Evolutionary conservation across 2,113 vertebrate genomes (phyloP).

Genomic region (Protobothrops mucrosquamatus): DNA sequence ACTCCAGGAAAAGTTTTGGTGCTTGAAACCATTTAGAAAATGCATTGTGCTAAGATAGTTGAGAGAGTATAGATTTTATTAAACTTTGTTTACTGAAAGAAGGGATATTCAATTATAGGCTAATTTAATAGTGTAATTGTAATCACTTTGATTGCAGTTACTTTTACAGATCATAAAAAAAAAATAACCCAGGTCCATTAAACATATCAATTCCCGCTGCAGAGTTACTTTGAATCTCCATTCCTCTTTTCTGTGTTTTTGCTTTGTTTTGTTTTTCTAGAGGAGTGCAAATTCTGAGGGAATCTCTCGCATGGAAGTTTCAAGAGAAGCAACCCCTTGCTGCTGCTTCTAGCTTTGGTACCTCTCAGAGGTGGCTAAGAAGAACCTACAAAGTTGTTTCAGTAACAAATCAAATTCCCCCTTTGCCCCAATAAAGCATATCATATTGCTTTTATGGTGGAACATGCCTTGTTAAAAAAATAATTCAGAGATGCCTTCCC

Average conservation of each 20-base stretch:
- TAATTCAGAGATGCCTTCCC: not conserved
- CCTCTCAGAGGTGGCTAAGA: not conserved
- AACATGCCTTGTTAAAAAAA: not conserved
- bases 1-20: not conserved
- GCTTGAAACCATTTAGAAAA: not conserved
- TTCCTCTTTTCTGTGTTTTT: constrained; percentile 4
- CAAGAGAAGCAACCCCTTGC: not conserved
- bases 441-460: not conserved
- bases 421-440: not conserved
- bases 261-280: not conserved
- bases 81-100: constrained; percentile 53
- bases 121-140: constrained; percentile 60
- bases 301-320: not conserved
- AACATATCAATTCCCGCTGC: not conserved
- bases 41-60: constrained; percentile 1
- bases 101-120: constrained; percentile 52
- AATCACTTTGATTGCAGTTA: constrained; percentile 45
- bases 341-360: not conserved
- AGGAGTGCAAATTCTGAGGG: not conserved
- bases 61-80: constrained; percentile 38
- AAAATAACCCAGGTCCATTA: constrained; percentile 39
- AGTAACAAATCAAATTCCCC: not conserved
- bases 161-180: constrained; percentile 58
- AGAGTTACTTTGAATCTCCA: constrained; percentile 9
- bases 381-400: not conserved